Evolutionary conservation across 1,140 invertebrate genomes (phyloP).

Genomic region (Zaprionus capensis): DNA sequence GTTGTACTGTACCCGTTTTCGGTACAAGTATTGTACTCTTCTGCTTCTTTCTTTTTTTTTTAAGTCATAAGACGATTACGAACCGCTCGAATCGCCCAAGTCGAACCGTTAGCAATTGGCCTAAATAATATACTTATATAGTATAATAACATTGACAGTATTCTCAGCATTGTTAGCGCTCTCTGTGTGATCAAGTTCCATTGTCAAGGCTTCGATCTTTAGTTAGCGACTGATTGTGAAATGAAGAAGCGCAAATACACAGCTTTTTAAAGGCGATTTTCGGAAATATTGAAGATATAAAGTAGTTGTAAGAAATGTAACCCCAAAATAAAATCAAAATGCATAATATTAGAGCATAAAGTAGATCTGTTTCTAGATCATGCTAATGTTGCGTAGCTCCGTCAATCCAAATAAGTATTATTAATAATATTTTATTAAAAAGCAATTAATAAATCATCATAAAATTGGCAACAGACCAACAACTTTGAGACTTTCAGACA

Average conservation of each 20-base stretch:
- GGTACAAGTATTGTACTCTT: background rate
- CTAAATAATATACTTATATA: slow-evolving; percentile 23
- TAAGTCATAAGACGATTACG: slow-evolving; percentile 29
- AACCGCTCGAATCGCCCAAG: slow-evolving; percentile 26
- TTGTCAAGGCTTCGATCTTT: slow-evolving; percentile 9
- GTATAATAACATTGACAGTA: slow-evolving; percentile 7
- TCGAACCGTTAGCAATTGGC: slow-evolving; percentile 34
- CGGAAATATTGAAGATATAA: background rate
- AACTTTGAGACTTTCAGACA: background rate
- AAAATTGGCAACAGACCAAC: background rate
- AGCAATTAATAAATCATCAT: slow-evolving; percentile 1
- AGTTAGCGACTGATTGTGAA: slow-evolving; percentile 9
- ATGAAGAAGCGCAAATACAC: background rate
- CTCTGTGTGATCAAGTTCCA: background rate
- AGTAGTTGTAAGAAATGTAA: too few relatives aligned
- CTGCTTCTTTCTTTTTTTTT: background rate
- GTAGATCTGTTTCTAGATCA: background rate
- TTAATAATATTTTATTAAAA: background rate
- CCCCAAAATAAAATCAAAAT: too few relatives aligned
- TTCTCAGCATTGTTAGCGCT: slow-evolving; percentile 23
- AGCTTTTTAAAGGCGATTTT: background rate
- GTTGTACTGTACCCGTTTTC: slow-evolving; percentile 33
- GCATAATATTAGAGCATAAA: too few relatives aligned
- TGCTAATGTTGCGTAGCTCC: background rate
- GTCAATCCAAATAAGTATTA: background rate